Evolutionary conservation across 2,113 vertebrate species (phyloP), one percentile per base, ranked within the genome.

Genomic region (Tyrannus savana): DNA sequence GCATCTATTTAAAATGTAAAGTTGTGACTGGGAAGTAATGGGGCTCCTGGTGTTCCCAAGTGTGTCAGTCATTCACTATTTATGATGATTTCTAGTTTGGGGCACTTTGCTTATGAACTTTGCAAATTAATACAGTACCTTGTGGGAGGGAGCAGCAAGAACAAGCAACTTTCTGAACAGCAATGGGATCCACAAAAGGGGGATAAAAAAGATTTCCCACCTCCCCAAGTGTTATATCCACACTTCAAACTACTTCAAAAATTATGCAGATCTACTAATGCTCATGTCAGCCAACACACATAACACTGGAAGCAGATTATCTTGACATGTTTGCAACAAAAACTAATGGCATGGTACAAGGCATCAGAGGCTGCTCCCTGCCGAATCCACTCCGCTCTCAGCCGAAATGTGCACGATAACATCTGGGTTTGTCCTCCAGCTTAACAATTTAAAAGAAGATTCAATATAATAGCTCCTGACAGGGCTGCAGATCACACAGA

Each of bases 401-500:
- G 83, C 56, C 41, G 89, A 96, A 93, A 87, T 55, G 78, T 18
- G 76, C 81, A 87, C 0, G 44, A 35, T 80, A 97, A 84, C 7
- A 6, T 83, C 87, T 72, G 87, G 58, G 76, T 85, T 95, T 91
- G 93, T 97, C 96, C 93, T 94, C 87, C 84, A 93, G 93, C 95
- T 91, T 62, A 94, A 82, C 92, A 87, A 75, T 96, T 96, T 96
- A 93, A 94, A 96, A 94, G 75, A 89, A 71, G 77, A 94, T 72
- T 84, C 87, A 68, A 37, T 66, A 59, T 95, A 97, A 97, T 68
- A 93, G 93, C 88, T 96, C 89, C 90, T 97, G 96, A 96, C 97
- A 96, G 87, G 84, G 84, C 76, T 95, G 81, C 46, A 96, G 94
- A 97, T 92, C 93, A 84, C 93, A 97, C 92, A 95, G 91, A 93